phyloP scores from a whole-genome alignment of 2,888 invertebrate genomes.

The Blastobasis adustella region DNA sequence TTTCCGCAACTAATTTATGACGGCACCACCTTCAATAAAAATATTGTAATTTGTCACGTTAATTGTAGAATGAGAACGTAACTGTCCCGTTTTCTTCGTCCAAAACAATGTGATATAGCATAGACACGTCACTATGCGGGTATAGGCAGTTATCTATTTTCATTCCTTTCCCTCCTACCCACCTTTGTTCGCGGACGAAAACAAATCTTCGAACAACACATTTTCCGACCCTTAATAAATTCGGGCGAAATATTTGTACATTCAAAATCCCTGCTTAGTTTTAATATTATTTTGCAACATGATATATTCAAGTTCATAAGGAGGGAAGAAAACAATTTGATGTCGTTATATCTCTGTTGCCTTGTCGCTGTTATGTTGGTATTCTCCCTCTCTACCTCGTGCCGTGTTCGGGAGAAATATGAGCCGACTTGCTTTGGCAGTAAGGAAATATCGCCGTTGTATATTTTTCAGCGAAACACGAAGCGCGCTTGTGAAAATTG shows the following conservation, averaged over 20 bases:
- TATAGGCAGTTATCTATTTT: too few species aligned
- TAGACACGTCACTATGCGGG: neutral
- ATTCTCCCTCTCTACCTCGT: neutral
- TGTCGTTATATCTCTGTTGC: constrained; percentile 17
- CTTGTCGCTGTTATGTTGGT: constrained; percentile 6
- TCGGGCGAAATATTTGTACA: constrained; percentile 20
- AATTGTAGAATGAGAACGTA: too few species aligned
- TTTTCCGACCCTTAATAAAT: too few species aligned
- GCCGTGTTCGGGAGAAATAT: constrained; percentile 16
- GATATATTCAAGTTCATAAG: constrained; percentile 35
- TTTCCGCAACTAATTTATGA: too few species aligned
- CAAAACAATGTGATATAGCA: too few species aligned
- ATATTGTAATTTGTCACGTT: too few species aligned
- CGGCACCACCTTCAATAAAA: too few species aligned
- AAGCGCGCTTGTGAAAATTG: too few species aligned
- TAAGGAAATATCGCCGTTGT: constrained; percentile 25
- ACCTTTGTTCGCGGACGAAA: too few species aligned
- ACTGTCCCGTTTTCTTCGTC: too few species aligned
- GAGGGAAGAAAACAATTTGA: constrained; percentile 25
- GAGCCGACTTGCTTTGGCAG: constrained; percentile 21
- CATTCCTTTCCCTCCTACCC: too few species aligned
- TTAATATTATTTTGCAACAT: constrained; percentile 24
- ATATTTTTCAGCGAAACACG: constrained; percentile 11
- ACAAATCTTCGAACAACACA: constrained; percentile 8
- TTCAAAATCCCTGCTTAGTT: constrained; percentile 23